A percentile compares a stretch with the other conserved stretches of the same genome.
phyloP scores from a whole-genome alignment of 2,797 vertebrate genomes.

The Coregonus suidteri region DNA sequence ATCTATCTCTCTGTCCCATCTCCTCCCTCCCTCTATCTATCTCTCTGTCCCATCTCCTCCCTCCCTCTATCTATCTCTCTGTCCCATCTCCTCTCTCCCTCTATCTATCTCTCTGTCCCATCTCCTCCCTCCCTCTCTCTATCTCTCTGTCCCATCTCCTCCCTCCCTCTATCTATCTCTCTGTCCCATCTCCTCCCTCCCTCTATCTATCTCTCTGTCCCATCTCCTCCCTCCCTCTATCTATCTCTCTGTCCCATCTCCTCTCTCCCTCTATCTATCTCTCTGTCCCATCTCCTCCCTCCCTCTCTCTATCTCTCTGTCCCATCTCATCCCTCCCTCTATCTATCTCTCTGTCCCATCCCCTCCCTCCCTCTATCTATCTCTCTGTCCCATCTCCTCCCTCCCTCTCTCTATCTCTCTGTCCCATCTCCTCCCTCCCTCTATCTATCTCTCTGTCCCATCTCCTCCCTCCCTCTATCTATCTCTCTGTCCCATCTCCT shows the following conservation, averaged over 20 bases:
- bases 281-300: no score
- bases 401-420: no score
- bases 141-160: constrained; percentile 4
- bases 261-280: no score
- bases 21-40: background rate
- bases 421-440: no score
- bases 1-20: no score
- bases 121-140: background rate
- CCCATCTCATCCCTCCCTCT: constrained; percentile 19
- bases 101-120: constrained; percentile 5
- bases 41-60: background rate
- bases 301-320: no score
- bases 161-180: constrained; percentile 27
- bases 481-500: background rate
- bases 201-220: constrained; percentile 14
- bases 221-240: no score
- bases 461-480: no score
- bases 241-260: no score
- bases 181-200: constrained; percentile 63
- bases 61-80: constrained; percentile 33
- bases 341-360: constrained; percentile 1
- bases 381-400: background rate
- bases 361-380: background rate
- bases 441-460: no score
- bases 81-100: no score